A percentile compares a stretch with the other conserved stretches of the same genome.
Evolutionary conservation across 2,113 vertebrate genomes (phyloP).

Genomic region (Boleophthalmus pectinirostris): DNA sequence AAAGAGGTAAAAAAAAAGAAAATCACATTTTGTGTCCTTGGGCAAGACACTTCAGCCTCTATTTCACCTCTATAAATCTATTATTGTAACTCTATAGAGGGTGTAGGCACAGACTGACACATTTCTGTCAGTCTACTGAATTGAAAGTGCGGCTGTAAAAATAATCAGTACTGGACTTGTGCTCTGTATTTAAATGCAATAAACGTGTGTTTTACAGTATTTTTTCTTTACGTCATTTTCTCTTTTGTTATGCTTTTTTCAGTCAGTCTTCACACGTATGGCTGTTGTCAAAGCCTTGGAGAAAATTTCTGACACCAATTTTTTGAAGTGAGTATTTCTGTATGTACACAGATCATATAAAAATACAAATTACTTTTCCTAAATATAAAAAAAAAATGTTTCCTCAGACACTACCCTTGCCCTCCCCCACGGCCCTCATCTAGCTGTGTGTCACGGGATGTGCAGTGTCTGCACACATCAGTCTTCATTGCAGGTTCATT

Average conservation of each 20-base stretch:
- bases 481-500: slow-evolving; percentile 91
- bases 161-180: no score
- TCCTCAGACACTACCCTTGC: slow-evolving; percentile 81
- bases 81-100: no score
- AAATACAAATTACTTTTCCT: not conserved
- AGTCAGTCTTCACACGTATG: slow-evolving; percentile 98
- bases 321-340: slow-evolving; percentile 78
- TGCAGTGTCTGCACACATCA: slow-evolving; percentile 87
- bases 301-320: slow-evolving; percentile 88
- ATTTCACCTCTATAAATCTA: no score
- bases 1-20: slow-evolving; percentile 82
- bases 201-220: not conserved
- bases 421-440: slow-evolving; percentile 79
- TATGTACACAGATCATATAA: not conserved
- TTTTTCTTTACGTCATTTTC: not conserved
- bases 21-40: no score
- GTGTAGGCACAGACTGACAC: no score
- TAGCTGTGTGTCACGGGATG: slow-evolving; percentile 79
- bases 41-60: no score
- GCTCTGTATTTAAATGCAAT: no score
- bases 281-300: slow-evolving; percentile 95
- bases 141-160: no score
- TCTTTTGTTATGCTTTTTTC: slow-evolving; percentile 30
- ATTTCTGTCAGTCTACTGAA: no score
- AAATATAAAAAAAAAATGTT: not conserved